Percentiles rank a stretch among this genome's conserved stretches.
phyloP scores from a whole-genome alignment of 2,888 invertebrate genomes.

The Orchesellides sinensis region DNA sequence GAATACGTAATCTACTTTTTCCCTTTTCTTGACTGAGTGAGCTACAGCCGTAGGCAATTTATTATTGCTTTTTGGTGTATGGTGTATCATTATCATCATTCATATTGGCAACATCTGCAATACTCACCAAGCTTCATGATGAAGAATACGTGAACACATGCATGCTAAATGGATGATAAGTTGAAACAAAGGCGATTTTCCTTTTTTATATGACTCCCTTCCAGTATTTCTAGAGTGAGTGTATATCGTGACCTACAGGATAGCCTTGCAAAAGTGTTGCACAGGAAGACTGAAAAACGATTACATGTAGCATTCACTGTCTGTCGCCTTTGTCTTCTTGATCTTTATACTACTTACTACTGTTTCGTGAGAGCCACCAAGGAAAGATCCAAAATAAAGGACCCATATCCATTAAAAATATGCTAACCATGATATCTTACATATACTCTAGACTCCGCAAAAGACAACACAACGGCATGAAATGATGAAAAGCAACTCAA shows the following conservation, averaged over 20 bases:
- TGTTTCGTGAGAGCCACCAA: too few relatives aligned
- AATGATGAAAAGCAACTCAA: too few relatives aligned
- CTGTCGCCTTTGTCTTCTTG: background rate
- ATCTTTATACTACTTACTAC: too few relatives aligned
- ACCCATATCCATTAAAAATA: too few relatives aligned
- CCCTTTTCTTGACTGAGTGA: constrained; percentile 28
- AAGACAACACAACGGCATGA: too few relatives aligned
- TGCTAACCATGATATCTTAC: too few relatives aligned
- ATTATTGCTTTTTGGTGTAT: background rate
- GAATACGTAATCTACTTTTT: constrained; percentile 17
- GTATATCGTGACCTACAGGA: background rate
- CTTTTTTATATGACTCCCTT: constrained; percentile 21
- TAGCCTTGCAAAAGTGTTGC: constrained; percentile 14
- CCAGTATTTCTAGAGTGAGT: background rate
- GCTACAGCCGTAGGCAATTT: constrained; percentile 12
- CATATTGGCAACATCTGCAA: constrained; percentile 48
- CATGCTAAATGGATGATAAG: constrained; percentile 10
- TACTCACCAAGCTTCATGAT: constrained; percentile 18
- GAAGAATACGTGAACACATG: background rate
- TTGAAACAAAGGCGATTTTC: constrained; percentile 41
- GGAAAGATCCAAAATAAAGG: too few relatives aligned
- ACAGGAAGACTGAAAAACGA: constrained; percentile 14
- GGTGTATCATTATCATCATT: constrained; percentile 47
- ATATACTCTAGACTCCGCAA: too few relatives aligned
- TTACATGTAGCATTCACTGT: background rate